These are phyloP conservation scores for Paelopatides confundens DNA, from an alignment of 53 echinoderm and acorn worm genomes.

Conservation along the genomic window DNA sequence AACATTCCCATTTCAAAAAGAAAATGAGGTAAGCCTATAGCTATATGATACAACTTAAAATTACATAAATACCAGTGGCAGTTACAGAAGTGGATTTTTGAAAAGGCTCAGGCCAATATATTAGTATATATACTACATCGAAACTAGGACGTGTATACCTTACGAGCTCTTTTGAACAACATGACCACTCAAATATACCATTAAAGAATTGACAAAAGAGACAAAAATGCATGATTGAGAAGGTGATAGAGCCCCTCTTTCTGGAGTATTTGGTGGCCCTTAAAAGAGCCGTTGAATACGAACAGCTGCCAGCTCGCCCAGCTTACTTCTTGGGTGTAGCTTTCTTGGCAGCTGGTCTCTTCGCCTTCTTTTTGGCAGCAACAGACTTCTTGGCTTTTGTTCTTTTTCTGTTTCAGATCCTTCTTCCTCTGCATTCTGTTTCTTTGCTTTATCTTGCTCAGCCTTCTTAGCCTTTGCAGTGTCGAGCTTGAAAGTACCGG, in stretches of 20 bases:
- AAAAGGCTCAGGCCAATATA: too few species aligned
- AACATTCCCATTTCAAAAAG: too few species aligned
- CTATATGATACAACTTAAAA: too few species aligned
- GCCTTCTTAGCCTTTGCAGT: conserved; percentile 63
- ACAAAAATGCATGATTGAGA: not conserved
- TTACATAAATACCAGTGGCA: too few species aligned
- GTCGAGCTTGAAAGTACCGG: conserved; percentile 80
- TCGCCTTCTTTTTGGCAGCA: not conserved
- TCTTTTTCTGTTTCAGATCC: conserved; percentile 51
- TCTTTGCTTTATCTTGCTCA: conserved; percentile 65
- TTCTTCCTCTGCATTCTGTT: conserved; percentile 70
- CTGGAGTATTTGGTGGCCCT: conserved; percentile 87
- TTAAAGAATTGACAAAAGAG: not conserved
- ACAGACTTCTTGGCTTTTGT: conserved; percentile 65
- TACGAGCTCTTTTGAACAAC: too few species aligned
- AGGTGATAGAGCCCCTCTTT: conserved; percentile 44
- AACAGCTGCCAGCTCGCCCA: not conserved
- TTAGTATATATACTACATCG: too few species aligned
- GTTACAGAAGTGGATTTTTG: too few species aligned
- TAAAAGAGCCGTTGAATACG: conserved; percentile 86
- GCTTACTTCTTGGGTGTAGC: not conserved
- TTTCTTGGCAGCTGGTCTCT: conserved; percentile 57
- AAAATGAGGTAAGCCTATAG: too few species aligned
- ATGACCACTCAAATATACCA: too few species aligned
- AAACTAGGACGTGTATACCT: too few species aligned